Percentiles rank a stretch among this genome's conserved stretches.
Conservation (phyloP, 2,113 vertebrate genomes). For the Telmatochromis brichardi region DNA sequence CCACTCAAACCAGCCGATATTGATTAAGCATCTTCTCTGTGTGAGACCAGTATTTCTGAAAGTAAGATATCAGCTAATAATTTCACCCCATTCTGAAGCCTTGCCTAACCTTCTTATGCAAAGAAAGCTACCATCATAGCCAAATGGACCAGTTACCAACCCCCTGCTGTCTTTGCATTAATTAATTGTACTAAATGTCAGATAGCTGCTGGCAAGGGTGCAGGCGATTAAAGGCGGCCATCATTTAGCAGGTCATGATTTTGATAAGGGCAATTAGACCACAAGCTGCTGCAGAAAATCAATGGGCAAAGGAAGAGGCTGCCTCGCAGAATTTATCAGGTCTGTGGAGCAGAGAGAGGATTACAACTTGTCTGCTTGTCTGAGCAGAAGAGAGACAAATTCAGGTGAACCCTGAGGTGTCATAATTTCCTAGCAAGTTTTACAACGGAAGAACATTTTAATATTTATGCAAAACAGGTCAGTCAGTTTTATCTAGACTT, state of each 20-base stretch:
- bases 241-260: constrained; percentile 65
- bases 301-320: constrained; percentile 25
- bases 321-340: not conserved
- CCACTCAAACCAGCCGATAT: not conserved
- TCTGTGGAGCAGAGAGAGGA: not conserved
- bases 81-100: not conserved
- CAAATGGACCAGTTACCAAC: constrained; percentile 10
- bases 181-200: constrained; percentile 72
- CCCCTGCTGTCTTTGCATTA: constrained; percentile 50
- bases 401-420: not conserved
- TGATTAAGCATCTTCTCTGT: not conserved
- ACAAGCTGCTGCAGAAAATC: constrained; percentile 64
- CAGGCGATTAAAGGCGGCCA: constrained; percentile 54
- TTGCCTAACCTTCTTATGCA: not conserved
- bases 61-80: not conserved
- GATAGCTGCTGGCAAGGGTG: constrained; percentile 48
- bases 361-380: not conserved
- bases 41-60: not conserved
- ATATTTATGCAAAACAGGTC: not conserved
- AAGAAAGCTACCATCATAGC: constrained; percentile 1
- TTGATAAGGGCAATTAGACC: constrained; percentile 74
- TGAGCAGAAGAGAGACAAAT: not conserved
- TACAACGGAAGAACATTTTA: not conserved
- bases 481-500: not conserved
- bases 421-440: not conserved